Percentiles rank a stretch among this genome's conserved stretches.
These are phyloP conservation scores for Falco cherrug DNA, from an alignment of 2,797 vertebrate genomes.

Conservation along the genomic window DNA sequence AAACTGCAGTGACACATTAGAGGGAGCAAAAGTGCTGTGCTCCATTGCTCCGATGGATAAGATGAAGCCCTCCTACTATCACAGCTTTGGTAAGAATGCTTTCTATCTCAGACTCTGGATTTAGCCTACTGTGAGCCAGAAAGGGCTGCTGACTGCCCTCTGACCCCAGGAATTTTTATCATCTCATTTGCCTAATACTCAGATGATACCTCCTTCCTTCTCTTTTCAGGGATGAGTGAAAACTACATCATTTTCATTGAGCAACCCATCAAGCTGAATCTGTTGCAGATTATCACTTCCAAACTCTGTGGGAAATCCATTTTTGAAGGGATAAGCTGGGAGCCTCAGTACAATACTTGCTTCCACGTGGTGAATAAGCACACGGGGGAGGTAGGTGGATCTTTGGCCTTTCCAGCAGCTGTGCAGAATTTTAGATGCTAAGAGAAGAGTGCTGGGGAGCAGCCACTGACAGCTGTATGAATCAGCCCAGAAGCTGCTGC, in stretches of 20 bases:
- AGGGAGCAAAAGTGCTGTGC: conserved; percentile 86
- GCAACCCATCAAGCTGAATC: conserved; percentile 89
- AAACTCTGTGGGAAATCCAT: conserved; percentile 82
- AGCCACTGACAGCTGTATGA: neutral
- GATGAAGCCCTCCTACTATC: conserved; percentile 89
- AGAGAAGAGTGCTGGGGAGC: neutral
- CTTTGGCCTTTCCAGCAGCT: neutral
- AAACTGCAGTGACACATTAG: conserved; percentile 73
- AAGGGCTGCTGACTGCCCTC: neutral
- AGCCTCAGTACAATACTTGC: conserved; percentile 83
- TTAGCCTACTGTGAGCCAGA: neutral
- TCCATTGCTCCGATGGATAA: conserved; percentile 81
- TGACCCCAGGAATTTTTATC: neutral
- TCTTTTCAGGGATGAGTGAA: conserved; percentile 87
- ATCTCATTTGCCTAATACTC: neutral
- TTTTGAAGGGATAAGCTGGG: conserved; percentile 86
- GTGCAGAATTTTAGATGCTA: neutral
- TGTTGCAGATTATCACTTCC: conserved; percentile 85
- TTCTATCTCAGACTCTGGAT: neutral
- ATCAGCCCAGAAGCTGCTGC: neutral
- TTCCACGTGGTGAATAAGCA: conserved; percentile 89
- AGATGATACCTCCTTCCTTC: neutral
- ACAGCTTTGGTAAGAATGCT: conserved; percentile 90
- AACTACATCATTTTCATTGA: conserved; percentile 95
- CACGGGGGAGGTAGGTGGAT: conserved; percentile 84